Base-by-base conservation (phyloP, 2,888 invertebrate genomes). In the Caenorhabditis angaria region DNA sequence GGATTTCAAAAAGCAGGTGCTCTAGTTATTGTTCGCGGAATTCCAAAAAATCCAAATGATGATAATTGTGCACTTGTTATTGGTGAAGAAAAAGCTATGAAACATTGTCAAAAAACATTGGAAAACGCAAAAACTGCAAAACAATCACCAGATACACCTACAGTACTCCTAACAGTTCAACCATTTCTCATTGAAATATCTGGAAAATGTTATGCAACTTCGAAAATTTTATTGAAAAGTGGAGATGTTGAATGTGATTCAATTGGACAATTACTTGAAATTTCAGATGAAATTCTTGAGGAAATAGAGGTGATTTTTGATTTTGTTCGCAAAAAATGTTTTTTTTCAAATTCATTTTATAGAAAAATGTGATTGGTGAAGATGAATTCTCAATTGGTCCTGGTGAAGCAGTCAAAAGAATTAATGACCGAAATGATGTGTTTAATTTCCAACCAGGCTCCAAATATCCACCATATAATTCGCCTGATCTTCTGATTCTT, bases 131-230 rank as follows among this genome's bases (percentile, higher is more conserved):
- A 64, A 41, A 61, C 55, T 47, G 66, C 75, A 22, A 70, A 65
- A 29, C 68, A 75, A 47, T 61, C 69, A 5, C 53, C 61, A 4
- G 63, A 61, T 10, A 65, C 61, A 14, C 58, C 62, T 1, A 50
- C 65, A n/a, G 71, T 63, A 4, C 47, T 80, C 0, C 67, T 80
- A 6, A 74, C 70, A 1, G 28, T 71, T n/a, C 80, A 80, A 58
- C 77, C 77, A 22, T 80, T 76, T 57, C 22, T 80, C 10, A n/a
- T 76, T 48, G 56, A 77, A 18, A 63, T 78, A 24, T 59, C 51
- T 12, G 61, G 51, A 28, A 63, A 57, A 55, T 65, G 25, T n/a
- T 74, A 72, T 48, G 50, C 66, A 1, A 54, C 73, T 0, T 59
- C 58, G 12, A 68, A 71, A 35, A 25, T 80, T 0, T 28, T 73